phyloP scores from a whole-genome alignment of 1,140 invertebrate species.

The Aphidius gifuensis region DNA sequence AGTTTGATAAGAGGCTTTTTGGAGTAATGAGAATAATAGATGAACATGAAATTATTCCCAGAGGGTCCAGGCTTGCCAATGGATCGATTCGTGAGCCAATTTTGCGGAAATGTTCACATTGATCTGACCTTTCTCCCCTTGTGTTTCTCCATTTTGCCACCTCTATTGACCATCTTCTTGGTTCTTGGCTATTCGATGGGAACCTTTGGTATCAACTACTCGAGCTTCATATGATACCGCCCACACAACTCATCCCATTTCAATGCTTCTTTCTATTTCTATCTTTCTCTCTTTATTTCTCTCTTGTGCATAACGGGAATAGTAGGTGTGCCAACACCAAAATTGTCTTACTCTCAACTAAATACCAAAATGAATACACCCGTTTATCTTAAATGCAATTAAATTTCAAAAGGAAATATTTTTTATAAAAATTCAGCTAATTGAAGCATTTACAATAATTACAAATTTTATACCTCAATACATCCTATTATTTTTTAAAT shows the following conservation, averaged over 20 bases:
- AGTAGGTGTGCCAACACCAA: background rate
- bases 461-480: no score
- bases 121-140: conserved; percentile 49
- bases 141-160: conserved; percentile 20
- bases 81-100: conserved; percentile 53
- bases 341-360: background rate
- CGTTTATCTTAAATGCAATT: no score
- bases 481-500: no score
- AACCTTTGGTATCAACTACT: background rate
- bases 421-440: no score
- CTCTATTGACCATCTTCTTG: conserved; percentile 10
- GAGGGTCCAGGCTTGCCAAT: conserved; percentile 39
- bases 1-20: no score
- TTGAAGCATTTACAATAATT: no score
- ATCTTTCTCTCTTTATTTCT: conserved; percentile 6
- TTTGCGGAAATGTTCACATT: conserved; percentile 55
- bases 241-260: conserved; percentile 28
- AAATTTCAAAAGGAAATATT: no score
- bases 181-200: conserved; percentile 7
- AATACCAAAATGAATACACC: no score
- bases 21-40: no score
- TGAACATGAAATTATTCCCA: conserved; percentile 29
- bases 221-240: conserved; percentile 10
- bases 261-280: conserved; percentile 24
- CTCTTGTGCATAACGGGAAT: background rate